phyloP scores from a whole-genome alignment of 2,797 vertebrate genomes.

The Characodon lateralis region DNA sequence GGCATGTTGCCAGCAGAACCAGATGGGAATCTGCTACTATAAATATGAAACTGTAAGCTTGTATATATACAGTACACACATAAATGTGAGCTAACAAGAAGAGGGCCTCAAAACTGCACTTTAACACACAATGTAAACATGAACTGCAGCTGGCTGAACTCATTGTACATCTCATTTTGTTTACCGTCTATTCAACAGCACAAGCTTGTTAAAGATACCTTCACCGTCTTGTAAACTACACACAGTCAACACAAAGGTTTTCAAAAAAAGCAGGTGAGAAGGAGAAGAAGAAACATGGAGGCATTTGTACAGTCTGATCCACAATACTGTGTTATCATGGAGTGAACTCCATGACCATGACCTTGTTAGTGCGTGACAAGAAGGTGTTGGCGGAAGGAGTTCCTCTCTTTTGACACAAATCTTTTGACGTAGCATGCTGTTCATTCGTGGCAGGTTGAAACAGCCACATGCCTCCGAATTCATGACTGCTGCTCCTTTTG shows the following conservation, averaged over 20 bases:
- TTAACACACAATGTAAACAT: conserved; percentile 5
- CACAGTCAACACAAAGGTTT: conserved; percentile 23
- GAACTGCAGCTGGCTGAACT: conserved; percentile 9
- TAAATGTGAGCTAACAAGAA: conserved; percentile 11
- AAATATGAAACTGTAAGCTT: conserved; percentile 6
- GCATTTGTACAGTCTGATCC: conserved; percentile 29
- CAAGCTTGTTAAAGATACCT: conserved; percentile 55
- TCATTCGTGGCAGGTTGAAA: conserved; percentile 31
- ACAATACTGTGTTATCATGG: background rate
- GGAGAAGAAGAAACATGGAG: conserved; percentile 19
- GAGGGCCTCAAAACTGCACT: conserved; percentile 6
- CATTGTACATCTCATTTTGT: conserved; percentile 59
- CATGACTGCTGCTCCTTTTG: background rate
- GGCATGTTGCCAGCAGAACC: conserved; percentile 52
- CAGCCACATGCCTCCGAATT: conserved; percentile 11
- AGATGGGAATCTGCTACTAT: conserved; percentile 51
- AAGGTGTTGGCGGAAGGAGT: conserved; percentile 33
- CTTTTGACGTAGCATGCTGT: conserved; percentile 63
- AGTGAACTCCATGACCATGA: conserved; percentile 30
- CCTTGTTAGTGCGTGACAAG: conserved; percentile 47
- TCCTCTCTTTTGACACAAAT: conserved; percentile 51
- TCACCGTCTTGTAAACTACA: conserved; percentile 59
- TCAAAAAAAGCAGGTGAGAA: conserved; percentile 52
- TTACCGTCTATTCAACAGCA: conserved; percentile 48
- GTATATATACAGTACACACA: conserved; percentile 3